Base-by-base conservation (phyloP, 2,113 vertebrate genomes). In the Atrichornis clamosus region DNA sequence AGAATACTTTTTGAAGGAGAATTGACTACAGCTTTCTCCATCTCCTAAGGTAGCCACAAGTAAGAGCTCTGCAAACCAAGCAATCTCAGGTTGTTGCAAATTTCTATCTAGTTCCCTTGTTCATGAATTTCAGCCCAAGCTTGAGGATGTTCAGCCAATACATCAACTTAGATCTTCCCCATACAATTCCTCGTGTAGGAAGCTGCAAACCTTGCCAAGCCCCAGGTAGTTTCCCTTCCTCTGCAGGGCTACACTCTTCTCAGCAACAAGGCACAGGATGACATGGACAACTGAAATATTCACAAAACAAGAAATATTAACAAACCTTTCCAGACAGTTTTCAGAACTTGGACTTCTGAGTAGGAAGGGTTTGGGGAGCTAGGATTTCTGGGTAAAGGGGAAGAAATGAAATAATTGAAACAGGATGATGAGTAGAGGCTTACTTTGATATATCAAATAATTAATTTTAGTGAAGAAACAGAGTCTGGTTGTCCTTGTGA, bases 121-220 rank as follows among this genome's bases (percentile, higher is more conserved):
- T 81, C 30, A 63, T 7, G 16, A 67, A 41, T 64, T 84, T 90
- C 41, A 68, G 47, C 46, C 56, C 60, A 84, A 80, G 30, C 20
- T 41, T n/a, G 49, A 76, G 41, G 28, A 93, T 76, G 7, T 82
- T 85, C n/a, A 84, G 87, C 32, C 80, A 55, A 82, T 21, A 67
- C 20, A 74, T 55, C 37, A 39, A 46, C 26, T 65, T 37, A 88
- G 24, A 37, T 65, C 37, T 64, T 58, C 19, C 19, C 46, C 32
- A 26, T 41, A 26, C 0, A 1, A 0, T 47, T 78, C 12, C 39
- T 72, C 0, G 0, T 1, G 2, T 12, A 68, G 41, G 37, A 82
- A 84, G 39, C 30, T 50, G 21, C 35, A 84, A 86, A 67, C 39
- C 10, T 68, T 82, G 22, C 56, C 69, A 59, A 70, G 60, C 3